Evolutionary conservation across 2,797 vertebrate genomes (phyloP), one percentile per base, ranked within the genome.

Genomic region (Aulostomus chinensis): DNA sequence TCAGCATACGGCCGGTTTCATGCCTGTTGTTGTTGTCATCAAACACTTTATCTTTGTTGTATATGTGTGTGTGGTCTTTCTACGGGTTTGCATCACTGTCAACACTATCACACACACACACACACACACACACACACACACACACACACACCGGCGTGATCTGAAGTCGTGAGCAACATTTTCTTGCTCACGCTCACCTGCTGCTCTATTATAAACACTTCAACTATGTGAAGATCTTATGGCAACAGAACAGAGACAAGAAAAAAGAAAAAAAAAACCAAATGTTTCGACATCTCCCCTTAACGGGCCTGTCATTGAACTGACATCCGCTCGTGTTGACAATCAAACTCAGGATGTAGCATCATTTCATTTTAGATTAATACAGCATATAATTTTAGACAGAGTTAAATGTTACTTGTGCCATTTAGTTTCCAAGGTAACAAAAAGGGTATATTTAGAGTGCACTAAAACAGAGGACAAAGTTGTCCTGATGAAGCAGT

Each of bases 351-450:
- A 45, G 6, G 0, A 73, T 50, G 58, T 35, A 25, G 41, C 64
- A 77, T 76, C 5, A 55, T 62, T 76, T 84, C 65, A 76, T 59
- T 73, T 75, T 71, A 71, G 58, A 79, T 84, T 75, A 82, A 81
- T 80, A 82, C 61, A 61, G 63, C 61, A 79, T 76, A 76, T 80
- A 78, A 74, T 76, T 89, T 85, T 86, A 88, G 83, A 89, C 69
- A 48, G 68, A 60, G 84, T 86, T 88, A 81, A 84, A 86, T 78
- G 84, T 83, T 85, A 85, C 80, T 86, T 84, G 76, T 55, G 29
- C 78, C 66, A 68, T 88, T 88, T 91, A 81, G 90, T 92, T 92
- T 91, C 90, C 90, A 89, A 85, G 87, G 88, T 87, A 91, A 92
- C 87, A 7, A 79, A n/a, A 40, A 60, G 78, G 73, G 76, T 89